Evolutionary conservation across 2,113 vertebrate genomes (phyloP).

Genomic region (Variabilichromis moorii): DNA sequence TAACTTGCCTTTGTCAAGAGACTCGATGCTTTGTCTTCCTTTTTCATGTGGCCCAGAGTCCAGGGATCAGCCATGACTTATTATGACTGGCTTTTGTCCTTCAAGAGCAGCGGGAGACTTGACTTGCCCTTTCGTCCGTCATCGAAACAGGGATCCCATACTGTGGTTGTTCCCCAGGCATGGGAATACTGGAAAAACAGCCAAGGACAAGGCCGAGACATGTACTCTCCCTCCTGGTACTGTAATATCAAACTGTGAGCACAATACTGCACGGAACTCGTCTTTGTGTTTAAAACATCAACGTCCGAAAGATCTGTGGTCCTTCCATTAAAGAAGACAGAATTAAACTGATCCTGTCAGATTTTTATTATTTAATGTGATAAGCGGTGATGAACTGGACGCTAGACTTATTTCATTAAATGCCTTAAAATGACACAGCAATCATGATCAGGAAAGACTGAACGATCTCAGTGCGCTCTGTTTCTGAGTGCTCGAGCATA

Average conservation of each 20-base stretch:
- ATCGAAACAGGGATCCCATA: conserved; percentile 48
- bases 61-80: conserved; percentile 59
- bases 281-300: background rate
- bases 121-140: conserved; percentile 59
- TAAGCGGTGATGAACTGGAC: background rate
- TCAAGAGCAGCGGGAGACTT: conserved; percentile 56
- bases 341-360: background rate
- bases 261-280: background rate
- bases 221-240: background rate
- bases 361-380: background rate
- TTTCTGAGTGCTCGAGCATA: background rate
- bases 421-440: background rate
- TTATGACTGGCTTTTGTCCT: conserved; percentile 68
- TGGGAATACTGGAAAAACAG: conserved; percentile 35
- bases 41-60: conserved; percentile 41
- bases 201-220: background rate
- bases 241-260: background rate
- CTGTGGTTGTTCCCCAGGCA: conserved; percentile 19
- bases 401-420: background rate
- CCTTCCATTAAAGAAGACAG: background rate
- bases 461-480: background rate
- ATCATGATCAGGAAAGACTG: background rate
- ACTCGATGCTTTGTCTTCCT: conserved; percentile 56
- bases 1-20: conserved; percentile 63
- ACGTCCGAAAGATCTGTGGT: background rate